These are phyloP conservation scores for Cyanoliseus patagonus DNA, from an alignment of 2,113 vertebrate species.

Conservation along the genomic window DNA sequence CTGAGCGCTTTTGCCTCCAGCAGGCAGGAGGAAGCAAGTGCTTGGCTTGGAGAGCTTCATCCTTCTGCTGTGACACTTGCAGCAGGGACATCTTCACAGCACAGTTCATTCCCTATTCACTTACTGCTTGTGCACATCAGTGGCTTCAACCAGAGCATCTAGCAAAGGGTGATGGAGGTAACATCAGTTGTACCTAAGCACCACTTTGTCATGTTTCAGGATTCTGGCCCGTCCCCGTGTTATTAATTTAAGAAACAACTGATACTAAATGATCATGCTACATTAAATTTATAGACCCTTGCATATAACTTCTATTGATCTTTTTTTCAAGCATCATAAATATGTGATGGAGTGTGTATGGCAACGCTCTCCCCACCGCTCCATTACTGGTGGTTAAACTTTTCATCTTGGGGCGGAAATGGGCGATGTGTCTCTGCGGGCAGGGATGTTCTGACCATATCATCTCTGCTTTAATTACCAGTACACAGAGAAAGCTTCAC, in stretches of 20 bases:
- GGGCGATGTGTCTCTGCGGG: conserved; percentile 1
- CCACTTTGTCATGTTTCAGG: background rate
- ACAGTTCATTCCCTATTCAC: rapidly evolving
- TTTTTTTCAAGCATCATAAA: conserved; percentile 46
- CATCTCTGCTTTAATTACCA: conserved; percentile 23
- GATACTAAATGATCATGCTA: conserved; percentile 60
- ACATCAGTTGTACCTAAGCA: rapidly evolving
- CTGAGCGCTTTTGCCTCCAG: background rate
- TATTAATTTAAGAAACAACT: conserved; percentile 53
- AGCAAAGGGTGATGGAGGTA: background rate
- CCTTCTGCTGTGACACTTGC: background rate
- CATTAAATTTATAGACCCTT: conserved; percentile 66
- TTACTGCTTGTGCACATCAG: background rate
- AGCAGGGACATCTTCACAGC: rapidly evolving
- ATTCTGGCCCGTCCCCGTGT: background rate
- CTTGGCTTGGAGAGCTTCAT: background rate
- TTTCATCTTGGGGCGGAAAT: conserved; percentile 24
- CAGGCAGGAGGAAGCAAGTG: background rate
- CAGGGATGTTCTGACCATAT: background rate
- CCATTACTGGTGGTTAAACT: conserved; percentile 50
- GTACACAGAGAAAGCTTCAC: background rate
- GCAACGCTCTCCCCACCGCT: background rate
- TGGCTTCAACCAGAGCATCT: background rate
- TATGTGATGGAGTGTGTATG: conserved; percentile 38
- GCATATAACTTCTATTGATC: conserved; percentile 66